Conservation (phyloP, 2,888 invertebrate species). For the Acleris cristana region DNA sequence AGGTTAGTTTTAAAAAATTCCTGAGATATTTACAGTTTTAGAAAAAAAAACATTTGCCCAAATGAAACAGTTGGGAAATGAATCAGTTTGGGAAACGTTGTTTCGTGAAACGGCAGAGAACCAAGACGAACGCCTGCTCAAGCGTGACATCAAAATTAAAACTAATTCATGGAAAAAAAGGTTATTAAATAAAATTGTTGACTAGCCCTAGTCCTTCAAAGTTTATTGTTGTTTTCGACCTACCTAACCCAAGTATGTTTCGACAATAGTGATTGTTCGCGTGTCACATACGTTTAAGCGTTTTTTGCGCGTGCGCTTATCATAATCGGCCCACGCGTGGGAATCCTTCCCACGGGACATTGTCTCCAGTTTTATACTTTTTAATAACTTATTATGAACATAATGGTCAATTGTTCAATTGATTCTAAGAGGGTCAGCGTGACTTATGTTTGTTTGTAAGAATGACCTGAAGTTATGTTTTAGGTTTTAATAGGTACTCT, state of each 20-base stretch:
- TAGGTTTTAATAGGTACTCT: background rate
- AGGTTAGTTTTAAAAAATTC: too few species aligned
- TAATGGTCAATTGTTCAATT: conserved; percentile 81
- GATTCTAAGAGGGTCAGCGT: conserved; percentile 48
- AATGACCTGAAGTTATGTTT: conserved; percentile 14
- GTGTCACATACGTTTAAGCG: conserved; percentile 47
- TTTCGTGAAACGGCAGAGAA: too few species aligned
- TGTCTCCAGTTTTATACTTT: conserved; percentile 71
- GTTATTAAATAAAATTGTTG: too few species aligned
- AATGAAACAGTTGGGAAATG: too few species aligned
- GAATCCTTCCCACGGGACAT: conserved; percentile 71
- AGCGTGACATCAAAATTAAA: too few species aligned
- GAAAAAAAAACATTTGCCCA: too few species aligned
- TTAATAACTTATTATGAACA: conserved; percentile 74
- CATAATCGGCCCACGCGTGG: conserved; percentile 54
- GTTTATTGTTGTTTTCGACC: background rate
- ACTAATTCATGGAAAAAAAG: too few species aligned
- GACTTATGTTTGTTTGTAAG: conserved; percentile 27
- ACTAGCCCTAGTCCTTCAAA: background rate
- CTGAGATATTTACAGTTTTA: too few species aligned
- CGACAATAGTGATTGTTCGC: conserved; percentile 60
- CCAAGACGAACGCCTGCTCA: too few species aligned
- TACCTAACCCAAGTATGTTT: conserved; percentile 2
- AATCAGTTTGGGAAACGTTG: too few species aligned
- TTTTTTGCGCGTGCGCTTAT: conserved; percentile 47